Base-by-base conservation (phyloP, 2,888 invertebrate species). In the Agonopterix subpropinquella region DNA sequence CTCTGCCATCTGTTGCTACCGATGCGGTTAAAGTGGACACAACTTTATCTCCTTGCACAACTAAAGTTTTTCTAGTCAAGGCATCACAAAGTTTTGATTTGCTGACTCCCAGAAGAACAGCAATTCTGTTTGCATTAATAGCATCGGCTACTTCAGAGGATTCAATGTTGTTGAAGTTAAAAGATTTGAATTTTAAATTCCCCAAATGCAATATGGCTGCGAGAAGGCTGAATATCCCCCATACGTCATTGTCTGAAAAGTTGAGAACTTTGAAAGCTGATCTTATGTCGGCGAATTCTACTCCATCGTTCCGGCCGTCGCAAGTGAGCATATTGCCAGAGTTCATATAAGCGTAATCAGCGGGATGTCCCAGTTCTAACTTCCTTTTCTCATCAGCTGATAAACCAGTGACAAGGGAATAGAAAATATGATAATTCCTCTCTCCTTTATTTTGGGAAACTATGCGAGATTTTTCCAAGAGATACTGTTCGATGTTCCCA, bases 361-460 rank as follows among this genome's bases (percentile, higher is more conserved):
- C 89, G 0, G 95, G 91, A 37, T 92, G 92, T 8, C 90, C 90
- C 36, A 98, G 81, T 49, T 96, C 94, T 35, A 98, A 83, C 56
- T 91, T 92, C 53, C 91, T 91, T 66, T 94, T 95, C 70, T 98
- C 97, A 1, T 96, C 94, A 11, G 90, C 88, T 1, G 91, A 90
- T 52, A 98, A 78, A 0, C 98, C 98, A 8, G 93, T 93, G 51
- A 98, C 84, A 77, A 98, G 91, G 59, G 96, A 93, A 77, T 98
- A 98, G 84, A 98, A 98, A 55, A 98, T 95, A 74, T 98, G 98
- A 77, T 98, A 98, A 78, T 98, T 99, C 59, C 98, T 90, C 78
- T 98, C 98, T 47, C 95, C 96, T 48, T 90, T 90, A 60, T 93
- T 96, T 81, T 96, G 96, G n/a, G 92, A 93, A 0, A 98, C 97